These are phyloP conservation scores for Drosophila cyrtoloma DNA, from an alignment of 2,888 invertebrate species.

Conservation along the genomic window DNA sequence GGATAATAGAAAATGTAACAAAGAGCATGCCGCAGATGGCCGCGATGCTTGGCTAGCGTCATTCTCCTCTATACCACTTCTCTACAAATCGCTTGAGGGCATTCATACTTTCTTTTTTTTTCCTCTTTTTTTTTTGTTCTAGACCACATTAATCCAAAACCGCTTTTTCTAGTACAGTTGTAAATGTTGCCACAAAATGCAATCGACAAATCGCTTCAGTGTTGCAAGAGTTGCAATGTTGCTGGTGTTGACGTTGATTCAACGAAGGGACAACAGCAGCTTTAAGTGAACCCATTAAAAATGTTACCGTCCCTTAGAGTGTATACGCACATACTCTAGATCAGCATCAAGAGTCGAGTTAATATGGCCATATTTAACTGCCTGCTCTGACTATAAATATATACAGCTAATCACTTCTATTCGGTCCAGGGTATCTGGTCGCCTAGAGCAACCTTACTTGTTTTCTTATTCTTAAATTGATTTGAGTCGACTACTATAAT, in stretches of 20 bases:
- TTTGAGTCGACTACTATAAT: constrained; percentile 45
- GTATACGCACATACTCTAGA: neutral
- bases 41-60: neutral
- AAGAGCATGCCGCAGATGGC: neutral
- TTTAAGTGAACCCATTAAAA: neutral
- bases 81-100: neutral
- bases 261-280: neutral
- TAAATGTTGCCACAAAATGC: constrained; percentile 37
- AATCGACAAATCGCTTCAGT: constrained; percentile 56
- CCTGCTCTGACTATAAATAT: neutral
- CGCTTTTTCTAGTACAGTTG: constrained; percentile 52
- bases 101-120: neutral
- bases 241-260: constrained; percentile 1
- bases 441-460: constrained; percentile 46
- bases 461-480: constrained; percentile 58
- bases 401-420: neutral
- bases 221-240: constrained; percentile 25
- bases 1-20: neutral
- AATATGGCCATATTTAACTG: neutral
- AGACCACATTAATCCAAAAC: neutral
- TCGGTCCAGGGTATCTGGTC: constrained; percentile 16
- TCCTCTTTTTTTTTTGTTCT: neutral
- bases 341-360: neutral
- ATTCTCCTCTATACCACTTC: neutral
- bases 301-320: neutral